Evolutionary conservation across 2,113 vertebrate genomes (phyloP).

Genomic region (Macrotis lagotis): DNA sequence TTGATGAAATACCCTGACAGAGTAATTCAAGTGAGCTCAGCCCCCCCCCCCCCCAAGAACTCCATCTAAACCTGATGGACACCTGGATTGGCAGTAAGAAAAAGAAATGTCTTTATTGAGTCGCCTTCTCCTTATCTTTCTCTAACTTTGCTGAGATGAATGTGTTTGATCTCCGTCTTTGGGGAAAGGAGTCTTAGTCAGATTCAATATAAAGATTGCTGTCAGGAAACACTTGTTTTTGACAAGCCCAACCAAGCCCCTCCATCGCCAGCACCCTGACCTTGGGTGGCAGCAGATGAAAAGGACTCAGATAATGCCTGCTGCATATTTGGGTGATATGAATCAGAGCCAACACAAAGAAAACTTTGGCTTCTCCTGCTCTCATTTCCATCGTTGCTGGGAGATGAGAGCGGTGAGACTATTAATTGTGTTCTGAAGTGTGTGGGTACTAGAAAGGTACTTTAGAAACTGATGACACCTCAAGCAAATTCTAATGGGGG

Average conservation of each 20-base stretch:
- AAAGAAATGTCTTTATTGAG: conserved; percentile 55
- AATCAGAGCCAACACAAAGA: conserved; percentile 74
- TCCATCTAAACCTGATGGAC: conserved; percentile 24
- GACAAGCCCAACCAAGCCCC: conserved; percentile 46
- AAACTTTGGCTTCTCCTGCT: conserved; percentile 56
- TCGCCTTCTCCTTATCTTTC: conserved; percentile 25
- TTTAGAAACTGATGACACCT: not conserved
- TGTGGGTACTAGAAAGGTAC: conserved; percentile 50
- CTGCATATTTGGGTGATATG: conserved; percentile 70
- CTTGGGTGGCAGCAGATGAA: conserved; percentile 62
- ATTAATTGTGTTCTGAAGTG: conserved; percentile 63
- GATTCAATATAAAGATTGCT: conserved; percentile 66
- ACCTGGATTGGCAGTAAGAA: conserved; percentile 47
- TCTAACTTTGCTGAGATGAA: conserved; percentile 33
- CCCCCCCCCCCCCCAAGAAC: not conserved
- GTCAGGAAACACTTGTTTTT: conserved; percentile 72
- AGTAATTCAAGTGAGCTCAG: conserved; percentile 57
- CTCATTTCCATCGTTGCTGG: conserved; percentile 66
- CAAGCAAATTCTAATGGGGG: not conserved
- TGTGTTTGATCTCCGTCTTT: conserved; percentile 64
- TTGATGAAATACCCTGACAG: conserved; percentile 49
- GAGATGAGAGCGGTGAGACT: conserved; percentile 46
- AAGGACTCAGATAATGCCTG: conserved; percentile 61
- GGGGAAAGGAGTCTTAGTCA: conserved; percentile 61
- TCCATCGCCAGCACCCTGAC: conserved; percentile 33